These are phyloP conservation scores for Tipula helvola DNA, from an alignment of 2,888 invertebrate species.

Conservation along the genomic window DNA sequence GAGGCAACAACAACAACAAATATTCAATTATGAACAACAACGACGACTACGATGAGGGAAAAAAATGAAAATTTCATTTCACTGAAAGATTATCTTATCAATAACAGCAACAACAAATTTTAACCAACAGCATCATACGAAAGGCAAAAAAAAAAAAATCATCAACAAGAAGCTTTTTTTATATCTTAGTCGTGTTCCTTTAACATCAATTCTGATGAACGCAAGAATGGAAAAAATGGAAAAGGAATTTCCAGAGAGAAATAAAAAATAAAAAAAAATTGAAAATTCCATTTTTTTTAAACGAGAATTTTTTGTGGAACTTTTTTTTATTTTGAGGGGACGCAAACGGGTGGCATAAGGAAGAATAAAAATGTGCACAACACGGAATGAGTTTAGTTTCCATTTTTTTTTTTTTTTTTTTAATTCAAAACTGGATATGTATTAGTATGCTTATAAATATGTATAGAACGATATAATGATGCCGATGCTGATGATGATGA, in stretches of 20 bases:
- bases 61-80: not conserved
- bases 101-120: not conserved
- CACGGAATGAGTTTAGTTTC: conserved; percentile 4
- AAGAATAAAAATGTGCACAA: not conserved
- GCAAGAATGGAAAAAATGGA: not conserved
- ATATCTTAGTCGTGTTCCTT: conserved; percentile 4
- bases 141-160: not conserved
- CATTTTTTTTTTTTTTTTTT: not conserved
- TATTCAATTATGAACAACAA: not conserved
- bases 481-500: not conserved
- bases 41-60: not conserved
- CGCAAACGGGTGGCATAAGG: not conserved
- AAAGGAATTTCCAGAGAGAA: not conserved
- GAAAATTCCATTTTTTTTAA: not conserved
- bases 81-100: conserved; percentile 4
- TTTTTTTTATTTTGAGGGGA: not conserved
- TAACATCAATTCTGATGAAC: not conserved
- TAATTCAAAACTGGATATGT: not conserved
- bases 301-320: not conserved
- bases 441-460: not conserved
- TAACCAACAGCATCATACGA: not conserved
- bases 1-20: not conserved
- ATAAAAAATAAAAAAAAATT: not conserved
- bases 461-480: not conserved
- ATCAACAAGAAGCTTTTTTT: not conserved